Evolutionary conservation across 2,797 vertebrate species (phyloP), one percentile per base, ranked within the genome.

Genomic region (Eurystomus glaucurus): DNA sequence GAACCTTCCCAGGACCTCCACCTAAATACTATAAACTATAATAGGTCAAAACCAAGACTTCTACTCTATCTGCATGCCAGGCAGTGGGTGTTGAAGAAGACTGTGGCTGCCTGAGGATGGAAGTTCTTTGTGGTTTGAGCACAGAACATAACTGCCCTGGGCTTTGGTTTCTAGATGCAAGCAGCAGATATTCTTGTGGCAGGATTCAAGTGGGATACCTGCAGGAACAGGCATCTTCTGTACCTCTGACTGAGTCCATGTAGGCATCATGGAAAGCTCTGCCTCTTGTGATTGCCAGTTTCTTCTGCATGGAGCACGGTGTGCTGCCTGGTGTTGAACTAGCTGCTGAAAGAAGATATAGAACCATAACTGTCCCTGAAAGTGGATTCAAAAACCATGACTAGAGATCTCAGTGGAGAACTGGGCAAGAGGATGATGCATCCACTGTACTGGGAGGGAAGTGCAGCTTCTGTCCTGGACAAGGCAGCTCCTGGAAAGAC

Each of bases 81-180:
- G 29, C 28, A 15, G 15, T 18, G 41, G 65, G 23, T 26, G 14
- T 15, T 52, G 76, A 33, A 85, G 82, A 35, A 0, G 8, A 0
- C 45, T 13, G 12, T 23, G 70, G 9, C 20, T 25, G 3, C n/a
- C 14, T 0, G 0, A 75, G 72, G 13, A 4, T 33, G 51, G 41
- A 45, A 5, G 25, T 4, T 48, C 14, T 29, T 37, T 48, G n/a
- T 85, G 58, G 28, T 43, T 62, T n/a, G 71, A 64, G 45, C 41
- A 28, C 33, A 70, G 88, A 54, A 8, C 3, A 2, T 4, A 26
- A 14, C 55, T 84, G 51, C 9, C 35, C 46, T 41, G 31, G 75
- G 31, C 58, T 41, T 25, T 80, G 76, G 25, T 23, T 60, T 84
- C 64, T 41, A 37, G 68, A 3, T 46, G 46, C 58, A 37, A 39